Base-by-base conservation (phyloP, 2,888 invertebrate genomes). In the Macroteleia sp. region DNA sequence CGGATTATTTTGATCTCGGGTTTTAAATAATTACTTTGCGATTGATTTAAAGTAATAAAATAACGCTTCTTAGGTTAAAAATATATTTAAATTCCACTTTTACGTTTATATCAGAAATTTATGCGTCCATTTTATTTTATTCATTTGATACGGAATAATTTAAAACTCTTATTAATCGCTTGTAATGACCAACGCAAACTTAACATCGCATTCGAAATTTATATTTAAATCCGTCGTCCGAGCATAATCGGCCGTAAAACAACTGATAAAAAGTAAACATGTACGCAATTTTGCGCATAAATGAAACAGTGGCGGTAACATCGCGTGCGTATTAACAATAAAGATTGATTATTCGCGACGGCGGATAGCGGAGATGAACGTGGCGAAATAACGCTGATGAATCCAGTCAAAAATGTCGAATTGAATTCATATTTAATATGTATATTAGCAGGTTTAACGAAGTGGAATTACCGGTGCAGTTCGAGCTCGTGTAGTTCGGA, bases 351-450 rank as follows among this genome's bases (percentile, higher is more conserved):
- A 50, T 50, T 48, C 56, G 41, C 39, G 20, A 20, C 12, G 39
- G 36, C n/a, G n/a, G n/a, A n/a, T n/a, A n/a, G n/a, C n/a, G n/a
- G 44, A 54, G 25, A 52, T 41, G 66, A 66, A 44, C 56, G 36
- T 28, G n/a, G n/a, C n/a, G n/a, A n/a, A 67, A 67, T 67, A 48
- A 56, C 48, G 28, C 36, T 20, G 67, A 44, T 25, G 50, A 52
- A 52, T 64, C 22, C 42, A 17, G 17, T 19, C 41, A 69, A 69
- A 69, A 57, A 57, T 36, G 50, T 41, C 48, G 57, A 57, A 57
- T 69, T 57, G 57, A 69, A 69, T 69, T 69, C 67, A 69, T 67
- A 67, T 67, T 67, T 67, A 56, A 67, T 48, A 32, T 50, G 67
- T 69, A 69, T 69, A 69, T 57, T 69, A 69, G 44, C 41, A 25